These are phyloP conservation scores for Chauna torquata DNA, from an alignment of 2,113 vertebrate genomes.

Conservation along the genomic window DNA sequence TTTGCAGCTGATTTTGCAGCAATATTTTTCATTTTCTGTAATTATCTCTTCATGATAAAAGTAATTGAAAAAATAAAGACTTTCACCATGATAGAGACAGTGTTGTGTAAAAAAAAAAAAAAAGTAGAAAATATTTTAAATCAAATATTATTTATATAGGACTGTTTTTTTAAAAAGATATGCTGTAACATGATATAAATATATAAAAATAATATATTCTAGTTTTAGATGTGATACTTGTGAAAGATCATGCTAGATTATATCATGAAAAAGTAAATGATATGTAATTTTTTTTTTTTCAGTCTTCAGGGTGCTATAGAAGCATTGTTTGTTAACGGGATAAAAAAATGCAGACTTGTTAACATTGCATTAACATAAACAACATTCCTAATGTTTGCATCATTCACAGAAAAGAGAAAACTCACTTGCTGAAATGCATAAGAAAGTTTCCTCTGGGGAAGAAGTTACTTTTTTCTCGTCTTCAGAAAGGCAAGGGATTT, in stretches of 20 bases:
- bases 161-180: not conserved
- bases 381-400: not conserved
- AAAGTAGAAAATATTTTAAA: not conserved
- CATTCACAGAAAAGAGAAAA: not conserved
- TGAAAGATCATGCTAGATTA: not conserved
- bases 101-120: not conserved
- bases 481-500: not conserved
- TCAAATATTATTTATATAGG: not conserved
- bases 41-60: not conserved
- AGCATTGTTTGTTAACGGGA: not conserved
- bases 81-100: not conserved
- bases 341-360: not conserved
- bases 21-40: not conserved
- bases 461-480: not conserved
- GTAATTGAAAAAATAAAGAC: not conserved
- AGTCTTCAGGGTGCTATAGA: not conserved
- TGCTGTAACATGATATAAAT: not conserved
- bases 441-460: not conserved
- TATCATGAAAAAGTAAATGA: not conserved
- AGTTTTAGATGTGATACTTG: not conserved
- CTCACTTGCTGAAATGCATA: not conserved
- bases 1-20: not conserved
- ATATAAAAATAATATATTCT: not conserved
- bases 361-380: not conserved
- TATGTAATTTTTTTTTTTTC: not conserved